Base-by-base conservation (phyloP, 2,888 invertebrate genomes). In the Drosophila engyochracea region DNA sequence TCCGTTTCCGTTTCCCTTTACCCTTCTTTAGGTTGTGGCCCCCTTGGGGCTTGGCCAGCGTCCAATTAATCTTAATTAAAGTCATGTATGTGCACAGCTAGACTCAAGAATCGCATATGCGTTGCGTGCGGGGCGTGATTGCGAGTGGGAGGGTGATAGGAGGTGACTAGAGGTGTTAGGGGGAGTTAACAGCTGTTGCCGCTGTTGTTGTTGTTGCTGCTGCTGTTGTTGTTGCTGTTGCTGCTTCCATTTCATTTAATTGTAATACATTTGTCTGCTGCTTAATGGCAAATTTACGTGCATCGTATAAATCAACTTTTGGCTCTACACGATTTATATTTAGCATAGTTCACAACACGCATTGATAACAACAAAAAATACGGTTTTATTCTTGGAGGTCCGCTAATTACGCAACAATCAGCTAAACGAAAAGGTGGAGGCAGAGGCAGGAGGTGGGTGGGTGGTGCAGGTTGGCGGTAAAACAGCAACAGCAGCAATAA, bases 41-140 rank as follows among this genome's bases (percentile, higher is more conserved):
- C 58, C 33, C 37, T 44, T 28, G 47, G 60, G 68, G 63, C 72
- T 64, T 72, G 76, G 68, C 76, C 52, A 62, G 75, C 55, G 65
- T 71, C 73, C 89, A 87, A 87, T 87, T 90, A 87, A 87, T 87
- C 87, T 87, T 87, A 87, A 87, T 87, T 87, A 87, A 90, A 87
- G 81, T 81, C 76, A 63, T 64, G 67, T 57, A 60, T 64, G 74
- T 47, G 49, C 49, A 16, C 67, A 47, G 68, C 30, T 37, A 55
- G 55, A 39, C 70, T 58, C 51, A 79, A 59, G 58, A 68, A 74
- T 39, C 35, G 31, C 59, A 68, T 66, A 71, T 71, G 63, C 35
- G 70, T 47, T 31, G 53, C n/a, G 52, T 55, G 55, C 76, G 62
- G 62, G 70, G 63, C 69, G 79, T 70, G 76, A 39, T 61, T 70